These are phyloP conservation scores for Erythrocercus mccallii DNA, from an alignment of 2,113 vertebrate genomes.

Conservation along the genomic window DNA sequence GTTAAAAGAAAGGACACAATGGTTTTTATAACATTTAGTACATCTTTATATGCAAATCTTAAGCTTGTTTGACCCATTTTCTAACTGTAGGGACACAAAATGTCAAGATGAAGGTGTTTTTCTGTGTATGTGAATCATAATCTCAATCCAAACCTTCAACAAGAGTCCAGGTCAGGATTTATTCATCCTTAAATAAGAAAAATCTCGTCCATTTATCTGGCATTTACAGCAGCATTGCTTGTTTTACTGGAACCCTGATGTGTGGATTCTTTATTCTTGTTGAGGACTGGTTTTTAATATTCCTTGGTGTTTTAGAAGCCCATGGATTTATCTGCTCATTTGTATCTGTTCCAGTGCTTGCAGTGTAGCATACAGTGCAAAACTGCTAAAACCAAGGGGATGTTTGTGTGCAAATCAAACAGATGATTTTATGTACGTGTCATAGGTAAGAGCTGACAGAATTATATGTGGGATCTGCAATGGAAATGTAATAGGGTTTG, in stretches of 20 bases:
- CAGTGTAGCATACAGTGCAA: background rate
- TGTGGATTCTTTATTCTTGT: background rate
- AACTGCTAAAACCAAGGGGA: background rate
- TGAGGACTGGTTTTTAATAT: background rate
- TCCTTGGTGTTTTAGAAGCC: background rate
- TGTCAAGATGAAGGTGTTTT: background rate
- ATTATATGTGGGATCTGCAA: background rate
- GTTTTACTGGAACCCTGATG: background rate
- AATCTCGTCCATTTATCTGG: background rate
- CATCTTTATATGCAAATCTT: background rate
- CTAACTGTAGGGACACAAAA: background rate
- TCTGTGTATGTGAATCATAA: background rate
- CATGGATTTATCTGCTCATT: background rate
- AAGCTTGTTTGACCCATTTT: background rate
- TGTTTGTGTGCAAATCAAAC: background rate
- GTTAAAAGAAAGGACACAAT: background rate
- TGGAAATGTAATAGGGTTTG: background rate
- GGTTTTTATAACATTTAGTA: background rate
- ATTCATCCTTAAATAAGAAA: background rate
- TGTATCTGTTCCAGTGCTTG: background rate
- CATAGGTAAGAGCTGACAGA: background rate
- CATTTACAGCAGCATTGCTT: background rate
- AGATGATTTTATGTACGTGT: background rate
- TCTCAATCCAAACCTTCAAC: background rate
- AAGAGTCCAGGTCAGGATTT: background rate